Evolutionary conservation across 2,888 invertebrate species (phyloP).

Genomic region (Cylindroiulus punctatus): DNA sequence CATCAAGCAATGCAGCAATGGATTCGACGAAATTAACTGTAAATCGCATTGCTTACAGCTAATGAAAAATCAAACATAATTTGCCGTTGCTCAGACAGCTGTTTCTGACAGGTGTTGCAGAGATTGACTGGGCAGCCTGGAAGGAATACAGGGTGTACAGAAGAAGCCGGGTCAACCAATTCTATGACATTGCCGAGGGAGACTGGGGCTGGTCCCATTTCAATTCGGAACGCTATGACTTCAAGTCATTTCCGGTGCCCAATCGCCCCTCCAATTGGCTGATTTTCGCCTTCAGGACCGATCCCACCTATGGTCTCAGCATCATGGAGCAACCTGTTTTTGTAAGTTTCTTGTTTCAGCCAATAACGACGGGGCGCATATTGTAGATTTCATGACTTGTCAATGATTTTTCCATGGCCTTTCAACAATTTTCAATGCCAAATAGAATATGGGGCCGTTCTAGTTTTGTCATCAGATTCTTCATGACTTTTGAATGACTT

Average conservation of each 20-base stretch:
- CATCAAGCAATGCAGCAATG: slow-evolving; percentile 56
- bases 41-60: slow-evolving; percentile 7
- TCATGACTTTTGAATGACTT: too few species aligned
- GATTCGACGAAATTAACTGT: slow-evolving; percentile 58
- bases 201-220: slow-evolving; percentile 58
- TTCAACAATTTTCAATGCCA: too few species aligned
- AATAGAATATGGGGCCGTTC: too few species aligned
- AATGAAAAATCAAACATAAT: background rate
- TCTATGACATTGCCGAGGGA: slow-evolving; percentile 57
- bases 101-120: background rate
- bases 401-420: too few species aligned
- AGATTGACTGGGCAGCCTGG: slow-evolving; percentile 53
- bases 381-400: too few species aligned
- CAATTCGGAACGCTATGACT: slow-evolving; percentile 56
- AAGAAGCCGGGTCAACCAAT: slow-evolving; percentile 56
- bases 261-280: slow-evolving; percentile 58
- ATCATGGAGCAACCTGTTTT: slow-evolving; percentile 55
- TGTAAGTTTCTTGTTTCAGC: too few species aligned
- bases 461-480: too few species aligned
- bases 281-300: slow-evolving; percentile 57
- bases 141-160: slow-evolving; percentile 56
- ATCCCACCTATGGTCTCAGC: slow-evolving; percentile 55
- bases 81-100: too few species aligned
- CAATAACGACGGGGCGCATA: too few species aligned
- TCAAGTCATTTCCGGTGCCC: slow-evolving; percentile 56